Percentiles rank a stretch among this genome's conserved stretches.
These are phyloP conservation scores for Sminthurides aquaticus DNA, from an alignment of 2,888 invertebrate genomes.

Conservation along the genomic window DNA sequence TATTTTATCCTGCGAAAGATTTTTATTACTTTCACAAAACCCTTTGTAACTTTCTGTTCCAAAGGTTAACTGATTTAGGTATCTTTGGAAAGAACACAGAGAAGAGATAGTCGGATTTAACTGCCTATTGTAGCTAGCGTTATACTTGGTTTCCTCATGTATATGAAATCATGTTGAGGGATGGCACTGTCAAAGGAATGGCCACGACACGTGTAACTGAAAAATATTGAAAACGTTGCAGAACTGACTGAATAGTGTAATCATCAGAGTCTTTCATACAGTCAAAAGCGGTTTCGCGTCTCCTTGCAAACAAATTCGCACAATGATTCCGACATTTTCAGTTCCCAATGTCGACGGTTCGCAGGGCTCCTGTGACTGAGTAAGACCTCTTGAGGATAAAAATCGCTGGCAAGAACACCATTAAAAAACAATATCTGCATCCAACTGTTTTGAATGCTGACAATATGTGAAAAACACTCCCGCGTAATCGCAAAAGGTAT, in stretches of 20 bases:
- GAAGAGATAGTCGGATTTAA: too few relatives aligned
- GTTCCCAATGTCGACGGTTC: slow-evolving; percentile 6
- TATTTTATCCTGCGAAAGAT: neutral
- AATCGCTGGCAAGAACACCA: neutral
- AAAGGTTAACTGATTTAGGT: too few relatives aligned
- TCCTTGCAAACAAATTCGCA: slow-evolving; percentile 11
- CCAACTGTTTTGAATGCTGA: neutral
- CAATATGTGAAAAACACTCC: slow-evolving; percentile 5
- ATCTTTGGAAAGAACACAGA: too few relatives aligned
- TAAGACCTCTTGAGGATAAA: slow-evolving; percentile 4
- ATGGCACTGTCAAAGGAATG: too few relatives aligned
- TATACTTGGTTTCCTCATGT: too few relatives aligned
- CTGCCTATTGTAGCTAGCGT: too few relatives aligned
- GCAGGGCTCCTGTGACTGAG: neutral
- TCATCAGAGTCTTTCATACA: too few relatives aligned
- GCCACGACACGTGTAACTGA: too few relatives aligned
- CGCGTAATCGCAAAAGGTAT: neutral
- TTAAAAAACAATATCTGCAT: slow-evolving; percentile 5
- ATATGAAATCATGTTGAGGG: too few relatives aligned
- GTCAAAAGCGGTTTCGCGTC: neutral
- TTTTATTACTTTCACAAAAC: neutral
- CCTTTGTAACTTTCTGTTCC: too few relatives aligned
- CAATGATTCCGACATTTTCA: slow-evolving; percentile 1
- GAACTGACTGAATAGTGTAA: too few relatives aligned
- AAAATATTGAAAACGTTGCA: too few relatives aligned